These are phyloP conservation scores for Lepus americanus DNA, from an alignment of 2,113 vertebrate species.

Conservation along the genomic window DNA sequence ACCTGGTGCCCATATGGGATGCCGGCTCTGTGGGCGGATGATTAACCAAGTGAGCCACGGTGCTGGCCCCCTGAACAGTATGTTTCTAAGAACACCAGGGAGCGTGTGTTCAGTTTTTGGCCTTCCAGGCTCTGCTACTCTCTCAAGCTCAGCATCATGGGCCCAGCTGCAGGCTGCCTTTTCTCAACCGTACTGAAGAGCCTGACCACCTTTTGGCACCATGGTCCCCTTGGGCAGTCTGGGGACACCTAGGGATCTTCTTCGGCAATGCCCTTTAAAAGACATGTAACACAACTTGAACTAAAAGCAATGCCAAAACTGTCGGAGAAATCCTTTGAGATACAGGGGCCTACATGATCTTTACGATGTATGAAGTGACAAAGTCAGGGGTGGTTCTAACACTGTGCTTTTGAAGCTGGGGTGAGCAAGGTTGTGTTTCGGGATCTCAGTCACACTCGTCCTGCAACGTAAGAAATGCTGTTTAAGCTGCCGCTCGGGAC, in stretches of 20 bases:
- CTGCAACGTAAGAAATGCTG: too few relatives aligned
- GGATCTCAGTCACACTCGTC: background rate
- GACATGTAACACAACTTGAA: background rate
- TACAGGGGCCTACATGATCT: background rate
- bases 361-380: too few relatives aligned
- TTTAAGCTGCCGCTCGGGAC: too few relatives aligned
- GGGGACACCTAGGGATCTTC: background rate
- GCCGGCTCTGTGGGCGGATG: too few relatives aligned
- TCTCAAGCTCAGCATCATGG: background rate
- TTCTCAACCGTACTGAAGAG: fast-evolving
- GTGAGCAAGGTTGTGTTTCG: background rate
- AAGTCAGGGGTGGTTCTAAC: background rate
- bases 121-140: background rate
- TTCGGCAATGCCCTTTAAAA: background rate
- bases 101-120: background rate
- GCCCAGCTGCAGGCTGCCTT: background rate
- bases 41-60: too few relatives aligned
- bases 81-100: too few relatives aligned
- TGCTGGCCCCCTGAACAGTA: too few relatives aligned
- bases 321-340: background rate
- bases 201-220: background rate
- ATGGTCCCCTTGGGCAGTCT: background rate
- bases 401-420: background rate
- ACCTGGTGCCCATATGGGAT: too few relatives aligned
- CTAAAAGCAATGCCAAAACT: background rate